phyloP scores from a whole-genome alignment of 35 echinoderm and acorn worm genomes.

The Chiridota heheva region DNA sequence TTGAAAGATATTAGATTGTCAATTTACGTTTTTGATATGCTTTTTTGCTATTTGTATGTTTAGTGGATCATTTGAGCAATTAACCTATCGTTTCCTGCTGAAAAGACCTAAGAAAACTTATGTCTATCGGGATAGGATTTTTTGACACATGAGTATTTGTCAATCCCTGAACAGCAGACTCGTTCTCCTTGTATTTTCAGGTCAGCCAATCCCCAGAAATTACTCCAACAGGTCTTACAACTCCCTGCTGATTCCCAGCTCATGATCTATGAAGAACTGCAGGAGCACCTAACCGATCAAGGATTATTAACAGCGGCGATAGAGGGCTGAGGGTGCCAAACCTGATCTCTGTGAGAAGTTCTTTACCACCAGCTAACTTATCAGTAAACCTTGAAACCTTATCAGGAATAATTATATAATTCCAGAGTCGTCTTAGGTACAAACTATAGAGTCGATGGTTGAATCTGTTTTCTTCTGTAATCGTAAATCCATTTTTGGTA shows the following conservation, averaged over 20 bases:
- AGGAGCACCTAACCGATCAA: conserved; percentile 29
- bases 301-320: not conserved
- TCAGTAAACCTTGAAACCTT: too few species aligned
- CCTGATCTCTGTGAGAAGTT: too few species aligned
- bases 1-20: not conserved
- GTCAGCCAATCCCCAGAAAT: conserved; percentile 75
- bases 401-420: too few species aligned
- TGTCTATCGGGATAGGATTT: not conserved
- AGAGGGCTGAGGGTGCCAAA: too few species aligned
- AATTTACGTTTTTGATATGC: not conserved
- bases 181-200: conserved; percentile 32
- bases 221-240: conserved; percentile 81
- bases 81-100: not conserved
- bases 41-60: not conserved
- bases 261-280: conserved; percentile 58
- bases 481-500: too few species aligned
- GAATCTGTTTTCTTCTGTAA: too few species aligned
- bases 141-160: not conserved
- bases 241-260: conserved; percentile 73
- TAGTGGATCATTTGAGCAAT: not conserved
- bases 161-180: not conserved
- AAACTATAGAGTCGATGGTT: too few species aligned
- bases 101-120: not conserved
- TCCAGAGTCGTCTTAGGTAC: too few species aligned
- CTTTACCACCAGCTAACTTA: too few species aligned